A percentile compares a stretch with the other conserved stretches of the same genome.
phyloP scores from a whole-genome alignment of 2,113 vertebrate species.

The Talpa occidentalis region DNA sequence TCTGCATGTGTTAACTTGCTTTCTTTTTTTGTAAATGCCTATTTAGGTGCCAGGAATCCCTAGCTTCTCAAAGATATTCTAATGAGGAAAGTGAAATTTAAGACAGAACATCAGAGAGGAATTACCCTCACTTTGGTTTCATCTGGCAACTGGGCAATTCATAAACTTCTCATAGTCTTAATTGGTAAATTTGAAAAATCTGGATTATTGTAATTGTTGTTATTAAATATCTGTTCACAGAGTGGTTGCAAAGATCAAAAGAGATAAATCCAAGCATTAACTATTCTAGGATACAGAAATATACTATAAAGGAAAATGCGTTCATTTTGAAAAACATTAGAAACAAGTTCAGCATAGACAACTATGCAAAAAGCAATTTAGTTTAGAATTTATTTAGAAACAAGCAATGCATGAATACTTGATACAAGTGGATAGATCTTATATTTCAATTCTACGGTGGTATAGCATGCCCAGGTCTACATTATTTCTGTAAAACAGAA shows the following conservation, averaged over 20 bases:
- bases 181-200: neutral
- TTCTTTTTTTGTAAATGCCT: neutral
- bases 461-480: neutral
- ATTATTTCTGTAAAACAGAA: conserved; percentile 19
- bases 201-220: neutral
- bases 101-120: neutral
- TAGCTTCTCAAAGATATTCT: neutral
- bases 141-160: neutral
- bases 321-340: neutral
- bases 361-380: neutral
- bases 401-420: neutral
- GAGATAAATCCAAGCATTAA: neutral
- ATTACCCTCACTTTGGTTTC: neutral
- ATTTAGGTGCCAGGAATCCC: neutral
- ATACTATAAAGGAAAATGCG: neutral
- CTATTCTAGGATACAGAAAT: neutral
- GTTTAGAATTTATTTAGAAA: conserved; percentile 13
- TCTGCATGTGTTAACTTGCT: neutral
- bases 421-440: neutral
- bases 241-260: neutral
- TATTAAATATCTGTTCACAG: neutral
- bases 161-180: neutral
- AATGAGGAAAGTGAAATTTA: neutral
- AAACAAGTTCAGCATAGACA: neutral
- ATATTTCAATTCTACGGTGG: neutral